Evolutionary conservation across 2,888 invertebrate species (phyloP), one percentile per base, ranked within the genome.

Genomic region (Marronus borbonicus): DNA sequence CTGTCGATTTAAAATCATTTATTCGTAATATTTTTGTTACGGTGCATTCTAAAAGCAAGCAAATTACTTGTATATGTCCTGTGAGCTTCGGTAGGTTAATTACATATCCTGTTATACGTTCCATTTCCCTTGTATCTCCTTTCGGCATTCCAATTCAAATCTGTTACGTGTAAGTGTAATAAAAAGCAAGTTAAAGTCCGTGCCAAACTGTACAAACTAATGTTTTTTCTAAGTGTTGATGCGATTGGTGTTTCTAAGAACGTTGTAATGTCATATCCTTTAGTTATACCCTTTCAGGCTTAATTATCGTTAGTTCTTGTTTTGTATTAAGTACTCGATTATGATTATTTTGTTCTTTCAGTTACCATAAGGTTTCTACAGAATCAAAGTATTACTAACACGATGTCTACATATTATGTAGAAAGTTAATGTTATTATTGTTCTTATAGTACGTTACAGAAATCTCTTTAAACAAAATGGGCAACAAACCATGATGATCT

Each of bases 161-260:
- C 20, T 20, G n/a, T 55, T 55, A 31, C n/a, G 55, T 55, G 55
- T 55, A 55, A 28, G 31, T 14, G 62, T 69, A 69, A 62, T 50
- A 39, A 20, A 58, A 55, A 62, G 17, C 49, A 28, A 72, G 44
- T 50, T 24, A 62, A 69, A 77, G 64, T 77, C 77, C 72, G 77
- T 77, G 77, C 77, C 77, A 77, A 77, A 77, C 44, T 77, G 70
- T 70, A 77, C 64, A 77, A 77, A 69, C 8, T 36, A 62, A 28
- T 3, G n/a, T 31, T 31, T 62, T 62, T 62, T 62, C 62, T 62
- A 62, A 62, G 24, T 62, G 62, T 62, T 24, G 3, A 10, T 28
- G 24, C n/a, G 31, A 55, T 55, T 55, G 8, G 17, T 17, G 39
- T 65, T 65, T 36, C 36, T 14, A 65, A 17, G 17, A 17, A 65